Base-by-base conservation (phyloP, 2,888 invertebrate genomes). In the Neria commutata region DNA sequence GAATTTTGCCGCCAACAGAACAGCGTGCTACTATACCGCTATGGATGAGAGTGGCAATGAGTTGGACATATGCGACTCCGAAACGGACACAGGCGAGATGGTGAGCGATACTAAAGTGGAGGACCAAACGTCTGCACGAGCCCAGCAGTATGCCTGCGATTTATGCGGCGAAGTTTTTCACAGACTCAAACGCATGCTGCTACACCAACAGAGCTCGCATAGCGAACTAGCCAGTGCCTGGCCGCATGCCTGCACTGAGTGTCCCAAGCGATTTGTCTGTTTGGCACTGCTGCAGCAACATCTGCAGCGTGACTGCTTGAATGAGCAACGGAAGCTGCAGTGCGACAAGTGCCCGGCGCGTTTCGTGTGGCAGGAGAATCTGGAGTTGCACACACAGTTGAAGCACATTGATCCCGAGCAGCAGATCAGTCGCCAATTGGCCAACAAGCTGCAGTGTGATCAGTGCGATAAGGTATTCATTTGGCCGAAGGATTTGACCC, bases 401-500 rank as follows among this genome's bases (percentile, higher is more conserved):
- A 59, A 68, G 40, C 75, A 63, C 52, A 68, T 60, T 64, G 72
- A 68, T 62, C 67, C 67, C 74, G 82, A 70, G 16, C 74, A 79
- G 21, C 47, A 64, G 50, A 55, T 56, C 40, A 68, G 56, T 48
- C 67, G 67, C 0, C 67, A 69, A 54, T 50, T 64, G 6, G 78
- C 81, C 8, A 77, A 80, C 40, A 81, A 82, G 53, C 83, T 83
- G 65, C 83, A 86, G 48, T 90, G 89, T 73, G 84, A 85, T 26
- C 85, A 85, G 4, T 90, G 90, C 69, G 85, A 85, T 26, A 87
- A 87, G 75, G 83, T 84, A 5, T 90, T 89, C 78, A 84, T 68
- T 74, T 88, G 89, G 77, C 85, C 86, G 51, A 89, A 88, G 65
- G 85, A 87, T 69, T 81, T 90, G 10, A 86, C 86, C 0, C 85